Conservation (phyloP, 2,113 vertebrate genomes). For the Albula glossodonta region DNA sequence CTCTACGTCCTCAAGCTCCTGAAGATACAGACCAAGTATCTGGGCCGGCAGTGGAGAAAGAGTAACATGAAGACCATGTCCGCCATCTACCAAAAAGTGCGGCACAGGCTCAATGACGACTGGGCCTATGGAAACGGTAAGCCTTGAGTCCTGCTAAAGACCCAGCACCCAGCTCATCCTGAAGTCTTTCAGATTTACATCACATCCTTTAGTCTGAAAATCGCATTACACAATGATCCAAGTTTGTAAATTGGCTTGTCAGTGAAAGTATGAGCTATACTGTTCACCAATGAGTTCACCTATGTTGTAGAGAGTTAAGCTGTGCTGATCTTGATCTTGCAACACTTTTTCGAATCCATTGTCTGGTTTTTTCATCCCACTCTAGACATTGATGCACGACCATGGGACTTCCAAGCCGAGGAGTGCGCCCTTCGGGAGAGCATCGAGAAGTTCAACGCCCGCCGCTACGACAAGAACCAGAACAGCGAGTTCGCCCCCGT, state of each 20-base stretch:
- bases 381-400: conserved; percentile 91
- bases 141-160: conserved; percentile 13
- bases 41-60: conserved; percentile 80
- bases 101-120: conserved; percentile 85
- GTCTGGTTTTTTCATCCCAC: not conserved
- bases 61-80: conserved; percentile 93
- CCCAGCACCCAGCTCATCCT: not conserved
- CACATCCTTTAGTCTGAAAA: too few species aligned
- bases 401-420: conserved; percentile 98
- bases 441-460: conserved; percentile 92
- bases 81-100: conserved; percentile 87
- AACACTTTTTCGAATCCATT: not conserved
- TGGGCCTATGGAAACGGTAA: conserved; percentile 87
- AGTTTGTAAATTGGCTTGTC: too few species aligned
- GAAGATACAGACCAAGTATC: conserved; percentile 83
- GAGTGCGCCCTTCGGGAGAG: conserved; percentile 91
- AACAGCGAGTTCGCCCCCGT: conserved; percentile 85
- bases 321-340: too few species aligned
- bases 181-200: too few species aligned
- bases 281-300: too few species aligned
- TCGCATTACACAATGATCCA: too few species aligned
- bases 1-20: conserved; percentile 90
- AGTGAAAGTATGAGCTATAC: too few species aligned
- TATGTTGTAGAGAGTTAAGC: too few species aligned
- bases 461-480: conserved; percentile 82